These are phyloP conservation scores for Sebastiscus albofasciatus DNA, from an alignment of 2,797 vertebrate species.

Conservation along the genomic window DNA sequence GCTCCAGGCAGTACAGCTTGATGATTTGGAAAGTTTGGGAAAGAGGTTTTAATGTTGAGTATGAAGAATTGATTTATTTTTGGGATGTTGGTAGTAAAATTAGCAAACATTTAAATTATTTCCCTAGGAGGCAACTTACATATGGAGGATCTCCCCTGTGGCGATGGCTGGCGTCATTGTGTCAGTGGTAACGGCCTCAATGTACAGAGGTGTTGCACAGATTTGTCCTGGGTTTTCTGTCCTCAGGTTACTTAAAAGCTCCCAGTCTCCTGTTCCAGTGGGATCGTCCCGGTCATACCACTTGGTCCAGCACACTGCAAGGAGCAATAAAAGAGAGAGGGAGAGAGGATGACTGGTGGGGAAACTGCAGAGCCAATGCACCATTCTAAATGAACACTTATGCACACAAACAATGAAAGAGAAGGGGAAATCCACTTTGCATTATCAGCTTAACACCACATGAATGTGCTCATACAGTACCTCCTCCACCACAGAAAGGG, in stretches of 20 bases:
- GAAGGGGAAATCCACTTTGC: not conserved
- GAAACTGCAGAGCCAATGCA: not conserved
- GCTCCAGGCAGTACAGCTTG: constrained; percentile 8
- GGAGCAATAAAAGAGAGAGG: not conserved
- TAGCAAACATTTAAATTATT: not conserved
- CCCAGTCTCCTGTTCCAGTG: constrained; percentile 49
- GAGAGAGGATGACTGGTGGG: not conserved
- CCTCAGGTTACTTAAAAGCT: not conserved
- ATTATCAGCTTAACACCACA: not conserved
- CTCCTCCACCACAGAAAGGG: constrained; percentile 28
- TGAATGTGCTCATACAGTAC: constrained; percentile 8
- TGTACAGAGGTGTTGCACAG: constrained; percentile 18
- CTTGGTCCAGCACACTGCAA: constrained; percentile 61
- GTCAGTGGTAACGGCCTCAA: constrained; percentile 46
- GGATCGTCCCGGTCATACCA: constrained; percentile 51
- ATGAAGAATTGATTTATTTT: not conserved
- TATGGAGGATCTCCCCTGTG: constrained; percentile 12
- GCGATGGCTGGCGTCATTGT: constrained; percentile 8
- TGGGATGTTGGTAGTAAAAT: not conserved
- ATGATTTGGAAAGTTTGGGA: constrained; percentile 2
- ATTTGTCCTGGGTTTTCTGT: constrained; percentile 1
- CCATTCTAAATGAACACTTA: not conserved
- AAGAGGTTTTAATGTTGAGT: constrained; percentile 1
- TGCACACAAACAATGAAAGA: not conserved
- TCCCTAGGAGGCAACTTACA: constrained; percentile 25